Conservation (phyloP, 1,140 invertebrate genomes). For the Eufriesea mexicana region DNA sequence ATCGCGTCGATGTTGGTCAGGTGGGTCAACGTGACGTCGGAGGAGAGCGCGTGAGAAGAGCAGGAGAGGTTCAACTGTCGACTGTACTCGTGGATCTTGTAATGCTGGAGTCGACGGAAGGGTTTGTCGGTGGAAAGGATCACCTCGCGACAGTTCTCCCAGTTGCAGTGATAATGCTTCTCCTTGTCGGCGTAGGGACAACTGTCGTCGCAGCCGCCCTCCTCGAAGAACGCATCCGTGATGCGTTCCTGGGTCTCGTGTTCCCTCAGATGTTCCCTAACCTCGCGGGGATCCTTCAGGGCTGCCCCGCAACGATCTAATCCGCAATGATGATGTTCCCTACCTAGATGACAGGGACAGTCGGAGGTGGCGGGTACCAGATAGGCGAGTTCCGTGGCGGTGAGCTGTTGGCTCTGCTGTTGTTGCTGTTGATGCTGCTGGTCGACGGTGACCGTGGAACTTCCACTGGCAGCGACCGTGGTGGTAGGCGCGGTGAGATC, state of each 20-base stretch:
- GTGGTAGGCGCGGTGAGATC: conserved; percentile 77
- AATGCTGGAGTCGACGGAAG: conserved; percentile 94
- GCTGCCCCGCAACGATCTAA: conserved; percentile 77
- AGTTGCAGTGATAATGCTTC: conserved; percentile 94
- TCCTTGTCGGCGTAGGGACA: conserved; percentile 91
- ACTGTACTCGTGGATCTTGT: conserved; percentile 91
- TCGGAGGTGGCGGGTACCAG: conserved; percentile 70
- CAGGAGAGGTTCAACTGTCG: conserved; percentile 78
- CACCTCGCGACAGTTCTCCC: conserved; percentile 93
- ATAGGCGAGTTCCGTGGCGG: conserved; percentile 62
- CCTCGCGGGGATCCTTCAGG: conserved; percentile 83
- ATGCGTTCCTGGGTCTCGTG: conserved; percentile 94
- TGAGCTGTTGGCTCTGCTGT: conserved; percentile 54
- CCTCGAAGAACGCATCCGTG: conserved; percentile 90
- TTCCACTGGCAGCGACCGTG: conserved; percentile 65
- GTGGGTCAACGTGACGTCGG: conserved; percentile 85
- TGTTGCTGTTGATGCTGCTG: conserved; percentile 52
- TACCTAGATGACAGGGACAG: conserved; percentile 74
- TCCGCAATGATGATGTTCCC: conserved; percentile 79
- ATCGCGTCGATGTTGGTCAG: conserved; percentile 91
- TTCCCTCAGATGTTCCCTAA: conserved; percentile 92
- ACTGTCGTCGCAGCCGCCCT: conserved; percentile 86
- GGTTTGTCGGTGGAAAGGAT: conserved; percentile 92
- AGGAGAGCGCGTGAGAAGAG: conserved; percentile 82
- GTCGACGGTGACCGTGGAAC: conserved; percentile 58